Base-by-base conservation (phyloP, 2,888 invertebrate genomes). In the Agrochola circellaris region DNA sequence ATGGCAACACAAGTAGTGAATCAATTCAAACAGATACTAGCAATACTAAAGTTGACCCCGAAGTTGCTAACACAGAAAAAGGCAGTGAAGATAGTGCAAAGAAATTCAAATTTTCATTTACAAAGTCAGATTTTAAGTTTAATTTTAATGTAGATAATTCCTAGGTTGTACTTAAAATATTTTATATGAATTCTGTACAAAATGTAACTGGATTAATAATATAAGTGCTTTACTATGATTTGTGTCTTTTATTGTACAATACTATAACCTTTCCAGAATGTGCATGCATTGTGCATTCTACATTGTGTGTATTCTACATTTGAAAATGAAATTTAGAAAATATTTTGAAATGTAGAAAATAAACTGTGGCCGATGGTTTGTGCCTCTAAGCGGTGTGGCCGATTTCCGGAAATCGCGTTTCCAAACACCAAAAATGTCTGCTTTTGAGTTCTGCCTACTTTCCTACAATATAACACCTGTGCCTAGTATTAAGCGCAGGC, bases 61-160 rank as follows among this genome's bases (percentile, higher is more conserved):
- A 75, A 68, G 84, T 81, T 84, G 81, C 71, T 72, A 90, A 86
- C 79, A 79, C 75, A 79, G 89, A 86, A 67, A 84, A 84, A 77
- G 75, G 66, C 73, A 73, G 73, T 83, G 87, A 89, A 64, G 85
- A 82, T 79, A 87, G 87, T 86, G 75, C 87, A 77, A 91, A 93
- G 79, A 90, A 88, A 34, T 94, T 94, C 82, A 94, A 94, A 90
- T 97, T 97, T 92, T 90, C 92, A 75, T 94, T 94, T 82, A 94
- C 97, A 38, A 95, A 95, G 82, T 96, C 97, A 81, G 95, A 94
- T 77, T 98, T 98, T 94, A 97, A 97, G 91, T 98, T 98, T 95
- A 97, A 98, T 94, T 98, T 98, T 95, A 89, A 93, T 92, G 89
- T 94, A 88, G 90, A 93, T 89, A 89, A 92, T 86, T 87, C 87